Evolutionary conservation across 2,113 vertebrate species (phyloP).

Genomic region (Elanus axillaris): DNA sequence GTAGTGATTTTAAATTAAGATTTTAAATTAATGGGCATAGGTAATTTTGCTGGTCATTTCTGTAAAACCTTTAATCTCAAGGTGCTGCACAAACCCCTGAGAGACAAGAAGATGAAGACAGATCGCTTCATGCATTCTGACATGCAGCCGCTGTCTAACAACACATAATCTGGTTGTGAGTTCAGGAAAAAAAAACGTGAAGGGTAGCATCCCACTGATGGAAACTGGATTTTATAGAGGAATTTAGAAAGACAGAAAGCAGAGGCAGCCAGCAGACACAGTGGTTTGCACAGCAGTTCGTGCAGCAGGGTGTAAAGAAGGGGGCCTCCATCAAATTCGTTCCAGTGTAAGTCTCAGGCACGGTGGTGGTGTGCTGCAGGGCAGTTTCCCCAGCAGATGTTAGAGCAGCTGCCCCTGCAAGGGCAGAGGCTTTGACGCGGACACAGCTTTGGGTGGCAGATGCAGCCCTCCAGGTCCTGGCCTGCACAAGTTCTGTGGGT

Average conservation of each 20-base stretch:
- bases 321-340: not conserved
- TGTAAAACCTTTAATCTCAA: not conserved
- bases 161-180: not conserved
- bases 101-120: not conserved
- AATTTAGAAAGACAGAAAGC: not conserved
- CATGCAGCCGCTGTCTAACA: not conserved
- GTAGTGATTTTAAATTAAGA: not conserved
- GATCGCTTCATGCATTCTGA: not conserved
- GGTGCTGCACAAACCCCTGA: not conserved
- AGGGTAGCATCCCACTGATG: not conserved
- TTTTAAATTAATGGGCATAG: not conserved
- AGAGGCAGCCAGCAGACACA: not conserved
- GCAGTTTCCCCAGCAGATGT: not conserved
- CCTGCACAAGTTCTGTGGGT: not conserved
- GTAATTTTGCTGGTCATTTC: not conserved
- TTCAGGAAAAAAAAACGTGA: not conserved
- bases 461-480: not conserved
- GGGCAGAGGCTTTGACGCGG: accelerated
- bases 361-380: not conserved
- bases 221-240: not conserved
- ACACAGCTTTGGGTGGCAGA: not conserved
- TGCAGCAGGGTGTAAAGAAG: not conserved
- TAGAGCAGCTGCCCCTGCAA: not conserved
- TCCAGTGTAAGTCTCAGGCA: not conserved
- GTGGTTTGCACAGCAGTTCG: not conserved